These are phyloP conservation scores for Plebejus melissa DNA, from an alignment of 2,888 invertebrate genomes.

Conservation along the genomic window DNA sequence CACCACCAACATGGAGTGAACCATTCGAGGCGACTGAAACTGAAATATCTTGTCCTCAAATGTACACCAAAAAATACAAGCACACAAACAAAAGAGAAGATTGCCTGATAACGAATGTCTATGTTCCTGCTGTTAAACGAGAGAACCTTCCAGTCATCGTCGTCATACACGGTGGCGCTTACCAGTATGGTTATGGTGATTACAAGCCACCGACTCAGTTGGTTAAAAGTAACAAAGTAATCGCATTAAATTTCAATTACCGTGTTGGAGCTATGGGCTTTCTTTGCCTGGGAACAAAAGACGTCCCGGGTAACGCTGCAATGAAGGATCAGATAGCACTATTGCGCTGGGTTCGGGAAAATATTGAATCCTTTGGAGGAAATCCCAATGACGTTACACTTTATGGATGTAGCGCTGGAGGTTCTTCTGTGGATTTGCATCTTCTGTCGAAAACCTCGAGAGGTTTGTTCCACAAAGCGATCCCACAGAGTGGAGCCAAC, in stretches of 20 bases:
- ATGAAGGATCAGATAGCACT: constrained; percentile 59
- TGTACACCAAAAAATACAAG: background rate
- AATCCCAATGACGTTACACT: constrained; percentile 57
- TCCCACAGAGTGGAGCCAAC: constrained; percentile 51
- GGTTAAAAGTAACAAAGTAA: constrained; percentile 44
- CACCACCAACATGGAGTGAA: constrained; percentile 45
- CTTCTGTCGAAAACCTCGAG: constrained; percentile 47
- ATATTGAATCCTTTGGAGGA: constrained; percentile 57
- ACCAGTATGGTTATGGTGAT: constrained; percentile 51
- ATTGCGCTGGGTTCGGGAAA: constrained; percentile 44
- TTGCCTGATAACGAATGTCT: constrained; percentile 43
- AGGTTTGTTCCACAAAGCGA: constrained; percentile 53
- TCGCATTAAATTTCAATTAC: constrained; percentile 53
- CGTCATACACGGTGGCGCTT: constrained; percentile 64
- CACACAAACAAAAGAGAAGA: constrained; percentile 36
- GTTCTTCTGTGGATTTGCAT: constrained; percentile 49
- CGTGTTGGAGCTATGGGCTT: constrained; percentile 52
- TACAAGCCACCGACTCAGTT: constrained; percentile 38
- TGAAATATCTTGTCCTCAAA: constrained; percentile 46
- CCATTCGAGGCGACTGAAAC: constrained; percentile 44
- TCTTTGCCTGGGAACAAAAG: constrained; percentile 54
- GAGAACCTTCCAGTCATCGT: constrained; percentile 56
- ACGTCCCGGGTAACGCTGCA: constrained; percentile 58
- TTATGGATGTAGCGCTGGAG: constrained; percentile 53
- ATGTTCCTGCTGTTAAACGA: constrained; percentile 40